These are phyloP conservation scores for Antedon bifida DNA, from an alignment of 35 echinoderm and acorn worm species.

Conservation along the genomic window DNA sequence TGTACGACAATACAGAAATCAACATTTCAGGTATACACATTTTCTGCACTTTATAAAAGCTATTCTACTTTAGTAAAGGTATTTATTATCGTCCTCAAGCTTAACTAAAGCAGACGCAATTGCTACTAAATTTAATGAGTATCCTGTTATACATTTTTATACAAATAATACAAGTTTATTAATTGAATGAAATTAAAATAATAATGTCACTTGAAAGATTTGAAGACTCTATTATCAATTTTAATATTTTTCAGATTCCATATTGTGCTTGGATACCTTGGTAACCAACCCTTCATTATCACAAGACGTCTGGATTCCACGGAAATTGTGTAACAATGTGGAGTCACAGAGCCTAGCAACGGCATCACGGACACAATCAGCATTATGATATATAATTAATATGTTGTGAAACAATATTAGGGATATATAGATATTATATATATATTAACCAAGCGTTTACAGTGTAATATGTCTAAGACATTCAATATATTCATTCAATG, in stretches of 20 bases:
- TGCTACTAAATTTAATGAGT: too few relatives aligned
- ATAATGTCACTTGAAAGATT: background rate
- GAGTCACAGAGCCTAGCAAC: background rate
- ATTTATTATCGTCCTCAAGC: background rate
- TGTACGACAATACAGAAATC: background rate
- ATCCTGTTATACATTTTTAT: background rate
- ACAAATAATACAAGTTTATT: background rate
- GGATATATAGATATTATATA: too few relatives aligned
- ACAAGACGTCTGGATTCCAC: background rate
- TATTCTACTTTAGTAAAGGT: background rate
- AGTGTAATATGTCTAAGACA: too few relatives aligned
- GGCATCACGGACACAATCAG: background rate
- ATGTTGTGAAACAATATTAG: too few relatives aligned
- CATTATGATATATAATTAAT: constrained; percentile 2
- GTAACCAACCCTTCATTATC: background rate
- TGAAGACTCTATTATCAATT: background rate
- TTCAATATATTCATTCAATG: too few relatives aligned
- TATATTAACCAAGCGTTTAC: too few relatives aligned
- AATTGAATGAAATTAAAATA: background rate
- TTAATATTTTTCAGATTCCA: background rate
- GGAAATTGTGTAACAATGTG: background rate
- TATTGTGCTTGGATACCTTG: background rate
- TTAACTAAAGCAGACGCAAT: background rate
- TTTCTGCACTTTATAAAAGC: background rate
- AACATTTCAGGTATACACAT: background rate